These are phyloP conservation scores for Tetranychus cinnabarinus DNA, from an alignment of 1,140 invertebrate species.

Conservation along the genomic window DNA sequence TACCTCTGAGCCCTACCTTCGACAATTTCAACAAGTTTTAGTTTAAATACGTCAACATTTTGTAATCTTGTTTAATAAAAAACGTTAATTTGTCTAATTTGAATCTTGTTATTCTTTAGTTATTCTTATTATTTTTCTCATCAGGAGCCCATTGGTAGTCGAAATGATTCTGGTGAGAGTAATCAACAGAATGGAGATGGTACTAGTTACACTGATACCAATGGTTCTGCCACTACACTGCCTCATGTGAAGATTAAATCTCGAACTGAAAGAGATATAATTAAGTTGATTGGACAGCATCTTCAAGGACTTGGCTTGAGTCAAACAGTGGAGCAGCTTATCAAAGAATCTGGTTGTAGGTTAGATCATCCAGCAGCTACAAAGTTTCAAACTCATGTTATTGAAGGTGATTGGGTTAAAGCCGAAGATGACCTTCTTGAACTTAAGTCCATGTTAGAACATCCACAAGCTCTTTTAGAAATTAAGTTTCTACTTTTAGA, in stretches of 20 bases:
- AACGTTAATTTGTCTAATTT: too few species aligned
- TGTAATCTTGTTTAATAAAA: too few species aligned
- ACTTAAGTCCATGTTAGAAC: constrained; percentile 48
- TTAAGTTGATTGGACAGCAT: constrained; percentile 83
- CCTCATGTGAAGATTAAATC: constrained; percentile 31
- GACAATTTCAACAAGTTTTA: too few species aligned
- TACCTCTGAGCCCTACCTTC: too few species aligned
- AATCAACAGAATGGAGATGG: too few species aligned
- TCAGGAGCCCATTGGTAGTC: too few species aligned
- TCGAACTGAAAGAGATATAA: constrained; percentile 74
- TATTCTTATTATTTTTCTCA: too few species aligned
- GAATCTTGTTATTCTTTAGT: too few species aligned
- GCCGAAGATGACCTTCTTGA: constrained; percentile 47
- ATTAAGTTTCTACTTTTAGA: constrained; percentile 91
- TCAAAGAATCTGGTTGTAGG: constrained; percentile 65
- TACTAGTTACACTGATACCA: too few species aligned
- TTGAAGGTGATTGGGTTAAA: constrained; percentile 68
- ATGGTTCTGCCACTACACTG: too few species aligned
- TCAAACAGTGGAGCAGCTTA: constrained; percentile 46
- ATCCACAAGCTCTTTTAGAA: constrained; percentile 46
- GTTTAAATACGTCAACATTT: too few species aligned
- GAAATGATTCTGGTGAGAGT: too few species aligned
- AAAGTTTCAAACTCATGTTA: constrained; percentile 73
- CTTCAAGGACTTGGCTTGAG: constrained; percentile 72
- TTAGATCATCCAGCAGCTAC: constrained; percentile 82